These are phyloP conservation scores for Loxodonta africana DNA, from an alignment of 2,113 vertebrate species.

Conservation along the genomic window DNA sequence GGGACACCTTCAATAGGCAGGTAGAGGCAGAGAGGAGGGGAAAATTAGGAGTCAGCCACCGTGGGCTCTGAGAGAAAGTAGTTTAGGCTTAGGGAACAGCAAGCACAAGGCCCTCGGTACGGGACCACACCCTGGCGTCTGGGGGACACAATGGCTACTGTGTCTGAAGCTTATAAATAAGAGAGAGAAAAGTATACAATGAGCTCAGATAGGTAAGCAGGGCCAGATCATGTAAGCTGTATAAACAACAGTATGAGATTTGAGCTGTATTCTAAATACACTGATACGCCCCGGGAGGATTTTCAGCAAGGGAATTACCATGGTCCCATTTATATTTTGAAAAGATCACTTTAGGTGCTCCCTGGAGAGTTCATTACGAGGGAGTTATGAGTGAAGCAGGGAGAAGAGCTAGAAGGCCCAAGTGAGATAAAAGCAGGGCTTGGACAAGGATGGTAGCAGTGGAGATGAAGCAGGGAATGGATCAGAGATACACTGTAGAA, in stretches of 20 bases:
- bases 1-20: neutral
- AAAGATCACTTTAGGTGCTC: neutral
- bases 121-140: neutral
- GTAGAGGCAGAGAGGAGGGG: neutral
- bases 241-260: neutral
- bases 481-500: neutral
- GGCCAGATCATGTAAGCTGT: neutral
- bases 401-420: neutral
- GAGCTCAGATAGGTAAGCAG: neutral
- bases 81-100: neutral
- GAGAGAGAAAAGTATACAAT: neutral
- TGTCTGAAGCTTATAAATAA: neutral
- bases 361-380: neutral
- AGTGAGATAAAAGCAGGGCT: neutral
- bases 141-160: neutral
- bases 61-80: neutral
- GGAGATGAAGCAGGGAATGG: too few relatives aligned
- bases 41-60: neutral
- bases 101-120: neutral
- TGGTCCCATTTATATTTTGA: neutral
- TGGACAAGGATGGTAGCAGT: neutral
- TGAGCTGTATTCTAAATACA: neutral
- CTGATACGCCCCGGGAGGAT: neutral
- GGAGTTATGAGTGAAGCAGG: neutral
- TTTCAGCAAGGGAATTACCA: neutral